A percentile compares a stretch with the other conserved stretches of the same genome.
Evolutionary conservation across 2,113 vertebrate species (phyloP).

Genomic region (Martes martes): DNA sequence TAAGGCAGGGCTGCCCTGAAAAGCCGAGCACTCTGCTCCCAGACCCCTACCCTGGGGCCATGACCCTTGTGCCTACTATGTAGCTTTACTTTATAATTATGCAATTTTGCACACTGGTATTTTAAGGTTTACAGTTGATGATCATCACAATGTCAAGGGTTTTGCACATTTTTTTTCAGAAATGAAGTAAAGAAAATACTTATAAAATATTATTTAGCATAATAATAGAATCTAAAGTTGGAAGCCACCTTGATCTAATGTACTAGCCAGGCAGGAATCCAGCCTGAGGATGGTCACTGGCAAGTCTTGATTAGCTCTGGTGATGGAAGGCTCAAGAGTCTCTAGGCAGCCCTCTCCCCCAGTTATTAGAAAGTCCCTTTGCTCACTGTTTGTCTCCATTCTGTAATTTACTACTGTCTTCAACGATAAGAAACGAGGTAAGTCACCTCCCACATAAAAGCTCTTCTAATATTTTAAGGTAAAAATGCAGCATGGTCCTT

Average conservation of each 20-base stretch:
- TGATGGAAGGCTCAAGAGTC: background rate
- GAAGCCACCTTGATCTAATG: background rate
- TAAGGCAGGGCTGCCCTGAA: too few species aligned
- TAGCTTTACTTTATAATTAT: background rate
- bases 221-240: background rate
- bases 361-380: background rate
- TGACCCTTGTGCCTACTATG: background rate
- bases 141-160: background rate
- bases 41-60: fast-evolving
- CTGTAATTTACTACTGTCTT: background rate
- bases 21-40: fast-evolving
- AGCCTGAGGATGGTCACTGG: background rate
- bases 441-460: background rate
- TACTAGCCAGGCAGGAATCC: background rate
- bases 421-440: background rate
- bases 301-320: background rate
- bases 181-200: background rate
- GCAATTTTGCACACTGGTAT: background rate
- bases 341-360: background rate
- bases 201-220: background rate
- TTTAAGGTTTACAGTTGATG: background rate
- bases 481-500: background rate
- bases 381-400: background rate
- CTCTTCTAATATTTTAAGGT: background rate
- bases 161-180: background rate